Evolutionary conservation across 2,797 vertebrate species (phyloP), one percentile per base, ranked within the genome.

Genomic region (Phataginus tetradactyla): DNA sequence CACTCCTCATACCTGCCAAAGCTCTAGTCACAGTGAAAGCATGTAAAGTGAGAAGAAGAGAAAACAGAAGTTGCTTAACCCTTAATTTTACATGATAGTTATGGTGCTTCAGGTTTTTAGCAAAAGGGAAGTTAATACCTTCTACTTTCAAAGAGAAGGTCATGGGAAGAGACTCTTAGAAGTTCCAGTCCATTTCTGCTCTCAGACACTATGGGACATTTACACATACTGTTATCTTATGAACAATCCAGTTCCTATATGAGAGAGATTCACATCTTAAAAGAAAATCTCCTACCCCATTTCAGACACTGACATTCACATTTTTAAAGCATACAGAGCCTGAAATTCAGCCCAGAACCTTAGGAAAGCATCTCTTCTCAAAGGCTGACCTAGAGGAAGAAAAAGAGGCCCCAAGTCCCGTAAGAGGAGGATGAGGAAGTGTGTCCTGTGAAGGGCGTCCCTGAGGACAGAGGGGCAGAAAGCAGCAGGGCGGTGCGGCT

Each of bases 361-460:
- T 34, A 68, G 49, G 37, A 34, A 63, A 85, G 32, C 21, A 34
- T 12, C 27, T 32, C 57, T 37, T 90, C 87, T 39, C 27, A 53
- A 90, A 93, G 25, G 10, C 5, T 23, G 32, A 53, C 7, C 1
- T 7, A 53, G 13, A 66, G 21, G 80, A 61, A 34, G 23, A 37
- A 88, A 68, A 87, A 61, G 7, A 42, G n/a, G 6, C 3, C 20
- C 7, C 9, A 9, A 5, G 13, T 7, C 64, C 49, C 39, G 10
- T 0, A 8, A 39, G 32, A 13, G 15, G 17, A 53, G 51, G 42
- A 61, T 0, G 13, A 51, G 34, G 20, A 13, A 39, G 2, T 0
- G 1, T 18, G 14, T 34, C 5, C 2, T 59, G 15, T 6, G 45
- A 59, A 39, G 32, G 61, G 32, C 1, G 4, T 71, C 37, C 3